Conservation (phyloP, 2,797 vertebrate species). For the Tenualosa thibaudeaui region DNA sequence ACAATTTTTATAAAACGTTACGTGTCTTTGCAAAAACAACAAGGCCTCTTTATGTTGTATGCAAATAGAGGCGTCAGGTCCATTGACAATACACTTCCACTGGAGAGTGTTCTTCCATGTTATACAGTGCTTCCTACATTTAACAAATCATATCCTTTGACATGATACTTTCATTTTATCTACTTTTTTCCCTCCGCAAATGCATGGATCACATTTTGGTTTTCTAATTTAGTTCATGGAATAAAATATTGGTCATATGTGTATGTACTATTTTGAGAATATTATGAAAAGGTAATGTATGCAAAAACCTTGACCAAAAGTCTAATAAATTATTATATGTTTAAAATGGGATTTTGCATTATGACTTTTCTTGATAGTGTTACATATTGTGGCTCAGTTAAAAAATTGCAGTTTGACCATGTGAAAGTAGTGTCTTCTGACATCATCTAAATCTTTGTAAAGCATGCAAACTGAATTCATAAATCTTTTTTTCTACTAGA, state of each 20-base stretch:
- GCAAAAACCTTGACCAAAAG: constrained; percentile 24
- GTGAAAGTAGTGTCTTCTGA: not conserved
- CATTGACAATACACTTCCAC: not conserved
- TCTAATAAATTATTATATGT: constrained; percentile 25
- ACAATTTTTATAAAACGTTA: not conserved
- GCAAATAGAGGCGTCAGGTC: not conserved
- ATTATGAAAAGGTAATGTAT: constrained; percentile 22
- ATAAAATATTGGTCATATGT: constrained; percentile 15
- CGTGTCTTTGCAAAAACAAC: not conserved
- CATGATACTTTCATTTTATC: not conserved
- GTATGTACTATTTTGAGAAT: constrained; percentile 14
- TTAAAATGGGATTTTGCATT: not conserved
- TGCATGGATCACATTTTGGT: not conserved
- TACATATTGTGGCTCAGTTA: not conserved
- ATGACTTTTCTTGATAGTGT: not conserved
- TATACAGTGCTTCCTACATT: not conserved
- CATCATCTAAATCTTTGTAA: not conserved
- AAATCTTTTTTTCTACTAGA: not conserved
- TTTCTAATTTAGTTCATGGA: constrained; percentile 24
- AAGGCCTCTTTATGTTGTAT: not conserved
- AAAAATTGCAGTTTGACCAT: not conserved
- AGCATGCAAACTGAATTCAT: not conserved
- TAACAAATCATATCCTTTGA: not conserved
- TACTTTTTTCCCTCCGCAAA: not conserved
- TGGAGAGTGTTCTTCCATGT: not conserved